Evolutionary conservation across 1,140 invertebrate genomes (phyloP), one percentile per base, ranked within the genome.

Genomic region (Olivierus martensii): DNA sequence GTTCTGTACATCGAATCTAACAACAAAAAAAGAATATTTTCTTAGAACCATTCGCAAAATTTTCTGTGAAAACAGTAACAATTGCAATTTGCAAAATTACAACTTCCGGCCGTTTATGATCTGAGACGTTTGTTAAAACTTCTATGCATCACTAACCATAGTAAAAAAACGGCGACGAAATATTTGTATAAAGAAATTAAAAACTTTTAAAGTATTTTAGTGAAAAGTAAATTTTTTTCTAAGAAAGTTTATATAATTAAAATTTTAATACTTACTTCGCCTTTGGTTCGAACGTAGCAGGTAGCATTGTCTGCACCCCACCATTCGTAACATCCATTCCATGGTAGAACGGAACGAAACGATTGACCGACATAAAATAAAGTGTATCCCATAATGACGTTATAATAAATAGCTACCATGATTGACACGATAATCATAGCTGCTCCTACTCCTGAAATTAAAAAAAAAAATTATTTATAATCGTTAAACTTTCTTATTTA

Each of bases 321-420:
- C 58, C 62, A 63, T 7, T 49, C 11, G 11, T 22, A 21, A 47
- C 61, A 63, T 3, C 49, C 65, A 0, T 71, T 53, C 48, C 55
- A 61, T 11, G 47, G 52, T 0, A 57, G 37, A 34, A 51, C 48
- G 11, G 34, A 28, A 6, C 55, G 43, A 36, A 58, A 46, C 3
- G 58, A 53, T 14, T 53, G 52, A 0, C 34, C 51, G 6, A 53
- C 46, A 11, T 50, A 57, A 14, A 51, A 59, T 12, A 59, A 34
- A 14, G 49, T 53, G 19, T 59, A 56, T 2, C 18, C 18, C 57
- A 59, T 59, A 10, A 91, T 75, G 0, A 81, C 79, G 56, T 82
- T 84, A 66, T 88, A 89, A 67, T 88, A 89, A 22, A 87, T 79
- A 55, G 77, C 79, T 0, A 79, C 72, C 48, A 77, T 71, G 6